A percentile compares a stretch with the other conserved stretches of the same genome.
Conservation (phyloP, 2,113 vertebrate genomes). For the Limnothrissa miodon region DNA sequence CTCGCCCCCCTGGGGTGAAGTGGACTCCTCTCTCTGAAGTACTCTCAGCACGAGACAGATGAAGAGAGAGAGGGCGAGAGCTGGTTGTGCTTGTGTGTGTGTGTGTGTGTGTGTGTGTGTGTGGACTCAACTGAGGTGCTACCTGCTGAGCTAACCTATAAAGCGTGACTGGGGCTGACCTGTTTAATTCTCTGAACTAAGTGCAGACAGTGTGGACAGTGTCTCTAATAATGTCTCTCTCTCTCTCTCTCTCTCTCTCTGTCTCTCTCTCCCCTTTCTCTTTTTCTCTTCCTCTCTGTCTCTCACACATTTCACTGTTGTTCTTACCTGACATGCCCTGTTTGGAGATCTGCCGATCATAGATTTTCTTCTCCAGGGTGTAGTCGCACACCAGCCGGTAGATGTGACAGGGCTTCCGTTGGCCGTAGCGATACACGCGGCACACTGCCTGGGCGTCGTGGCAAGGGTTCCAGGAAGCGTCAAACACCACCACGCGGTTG, state of each 20-base stretch:
- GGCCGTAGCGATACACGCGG: slow-evolving; percentile 94
- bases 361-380: slow-evolving; percentile 98
- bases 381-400: slow-evolving; percentile 97
- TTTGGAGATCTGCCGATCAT: slow-evolving; percentile 97
- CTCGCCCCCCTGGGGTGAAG: neutral
- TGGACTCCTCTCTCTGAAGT: neutral
- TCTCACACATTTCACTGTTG: too few relatives aligned
- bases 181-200: neutral
- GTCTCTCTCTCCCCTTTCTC: too few relatives aligned
- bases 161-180: neutral
- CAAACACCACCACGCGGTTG: slow-evolving; percentile 95
- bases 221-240: neutral
- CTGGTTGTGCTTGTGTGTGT: neutral
- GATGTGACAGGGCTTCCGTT: slow-evolving; percentile 93
- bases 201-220: neutral
- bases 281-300: too few relatives aligned
- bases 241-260: too few relatives aligned
- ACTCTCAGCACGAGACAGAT: neutral
- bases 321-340: slow-evolving; percentile 96
- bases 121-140: neutral
- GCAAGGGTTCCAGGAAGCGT: slow-evolving; percentile 98
- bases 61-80: neutral
- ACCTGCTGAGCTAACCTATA: neutral
- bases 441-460: slow-evolving; percentile 97
- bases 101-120: neutral